These are phyloP conservation scores for Sphecodes monilicornis DNA, from an alignment of 2,888 invertebrate genomes.

Conservation along the genomic window DNA sequence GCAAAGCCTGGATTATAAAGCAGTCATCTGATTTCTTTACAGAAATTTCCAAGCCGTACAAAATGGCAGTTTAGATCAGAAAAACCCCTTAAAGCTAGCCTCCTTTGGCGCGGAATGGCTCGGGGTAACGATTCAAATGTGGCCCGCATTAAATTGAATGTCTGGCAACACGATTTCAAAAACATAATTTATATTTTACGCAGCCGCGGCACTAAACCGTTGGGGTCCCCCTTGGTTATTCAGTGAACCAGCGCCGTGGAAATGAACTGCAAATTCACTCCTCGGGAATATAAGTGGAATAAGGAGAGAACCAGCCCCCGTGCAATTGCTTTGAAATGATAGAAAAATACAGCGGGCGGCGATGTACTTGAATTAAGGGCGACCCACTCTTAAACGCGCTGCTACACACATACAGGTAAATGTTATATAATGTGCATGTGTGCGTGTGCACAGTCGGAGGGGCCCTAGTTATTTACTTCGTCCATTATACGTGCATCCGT, in stretches of 20 bases:
- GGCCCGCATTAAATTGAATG: background rate
- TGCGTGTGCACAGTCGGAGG: background rate
- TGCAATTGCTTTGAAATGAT: constrained; percentile 17
- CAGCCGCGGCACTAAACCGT: background rate
- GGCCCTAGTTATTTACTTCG: constrained; percentile 17
- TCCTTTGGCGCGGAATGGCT: background rate
- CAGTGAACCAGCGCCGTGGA: constrained; percentile 17
- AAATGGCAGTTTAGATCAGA: background rate
- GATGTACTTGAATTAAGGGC: constrained; percentile 43
- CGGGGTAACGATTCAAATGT: background rate
- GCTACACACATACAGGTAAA: background rate
- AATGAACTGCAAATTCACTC: constrained; percentile 23
- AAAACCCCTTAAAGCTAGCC: background rate
- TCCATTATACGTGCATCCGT: constrained; percentile 34
- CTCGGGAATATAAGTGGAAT: constrained; percentile 16
- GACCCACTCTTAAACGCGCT: constrained; percentile 6
- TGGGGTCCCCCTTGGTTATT: background rate
- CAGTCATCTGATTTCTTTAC: no score
- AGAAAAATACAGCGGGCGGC: constrained; percentile 41
- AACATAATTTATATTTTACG: constrained; percentile 16
- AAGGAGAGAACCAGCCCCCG: background rate
- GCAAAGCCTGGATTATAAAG: no score
- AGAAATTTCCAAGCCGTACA: background rate
- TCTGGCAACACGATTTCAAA: background rate
- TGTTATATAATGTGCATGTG: background rate